These are phyloP conservation scores for Philhelius pedissequus DNA, from an alignment of 2,888 invertebrate genomes.

Conservation along the genomic window DNA sequence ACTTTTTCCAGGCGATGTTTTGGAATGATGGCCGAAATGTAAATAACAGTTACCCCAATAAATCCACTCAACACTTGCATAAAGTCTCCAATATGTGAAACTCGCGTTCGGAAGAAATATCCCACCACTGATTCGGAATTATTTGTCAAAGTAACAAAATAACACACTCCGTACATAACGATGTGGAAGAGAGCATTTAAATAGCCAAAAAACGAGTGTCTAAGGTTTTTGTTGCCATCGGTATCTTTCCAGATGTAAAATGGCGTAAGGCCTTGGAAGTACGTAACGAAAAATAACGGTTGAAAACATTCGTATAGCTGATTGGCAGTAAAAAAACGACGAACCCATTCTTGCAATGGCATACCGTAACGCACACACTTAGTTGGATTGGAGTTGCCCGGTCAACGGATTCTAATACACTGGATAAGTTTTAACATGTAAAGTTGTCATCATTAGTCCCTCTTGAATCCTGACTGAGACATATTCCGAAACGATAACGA, in stretches of 20 bases:
- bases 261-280: constrained; percentile 75
- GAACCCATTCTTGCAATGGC: constrained; percentile 61
- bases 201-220: constrained; percentile 74
- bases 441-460: background rate
- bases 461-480: background rate
- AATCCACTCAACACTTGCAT: constrained; percentile 76
- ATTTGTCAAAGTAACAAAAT: constrained; percentile 73
- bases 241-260: constrained; percentile 71
- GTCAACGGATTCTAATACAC: constrained; percentile 38
- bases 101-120: constrained; percentile 76
- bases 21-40: constrained; percentile 74
- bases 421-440: background rate
- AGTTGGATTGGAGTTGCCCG: too few species aligned
- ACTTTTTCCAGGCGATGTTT: constrained; percentile 74
- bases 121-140: constrained; percentile 76
- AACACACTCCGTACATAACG: constrained; percentile 72
- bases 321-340: constrained; percentile 73
- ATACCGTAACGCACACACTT: constrained; percentile 8
- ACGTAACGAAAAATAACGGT: constrained; percentile 74
- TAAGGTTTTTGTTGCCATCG: constrained; percentile 70
- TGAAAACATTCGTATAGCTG: constrained; percentile 74
- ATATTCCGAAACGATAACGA: background rate
- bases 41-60: constrained; percentile 76
- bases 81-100: constrained; percentile 76
- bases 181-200: constrained; percentile 73